Percentiles rank a stretch among this genome's conserved stretches.
These are phyloP conservation scores for Amia ocellicauda DNA, from an alignment of 2,113 vertebrate genomes.

Conservation along the genomic window DNA sequence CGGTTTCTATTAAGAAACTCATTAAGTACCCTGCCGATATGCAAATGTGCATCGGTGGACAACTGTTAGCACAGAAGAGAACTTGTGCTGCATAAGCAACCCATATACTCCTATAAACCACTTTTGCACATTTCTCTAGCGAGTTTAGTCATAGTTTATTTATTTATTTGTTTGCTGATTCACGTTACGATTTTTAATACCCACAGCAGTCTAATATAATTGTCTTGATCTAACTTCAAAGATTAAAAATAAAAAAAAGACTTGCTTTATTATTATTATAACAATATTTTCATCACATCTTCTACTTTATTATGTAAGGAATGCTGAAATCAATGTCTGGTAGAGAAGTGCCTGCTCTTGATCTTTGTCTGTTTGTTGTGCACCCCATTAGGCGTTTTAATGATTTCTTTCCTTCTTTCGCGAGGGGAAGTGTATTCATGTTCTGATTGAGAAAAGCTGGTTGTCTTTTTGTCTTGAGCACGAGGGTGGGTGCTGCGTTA, in stretches of 20 bases:
- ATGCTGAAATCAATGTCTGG: not conserved
- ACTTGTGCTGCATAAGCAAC: slow-evolving; percentile 4
- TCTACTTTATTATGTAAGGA: not conserved
- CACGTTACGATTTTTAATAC: no score
- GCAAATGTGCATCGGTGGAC: slow-evolving; percentile 11
- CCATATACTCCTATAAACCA: slow-evolving; percentile 5
- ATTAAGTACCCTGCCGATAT: slow-evolving; percentile 18
- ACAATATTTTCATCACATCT: not conserved
- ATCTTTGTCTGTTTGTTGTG: not conserved
- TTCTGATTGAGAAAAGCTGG: no score
- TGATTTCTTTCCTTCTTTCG: no score
- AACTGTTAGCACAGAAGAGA: not conserved
- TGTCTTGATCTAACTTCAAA: no score
- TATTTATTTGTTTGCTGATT: no score
- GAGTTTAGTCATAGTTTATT: no score
- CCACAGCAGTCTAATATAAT: no score
- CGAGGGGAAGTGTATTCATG: no score
- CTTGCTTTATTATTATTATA: no score
- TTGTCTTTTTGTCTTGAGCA: slow-evolving; percentile 49
- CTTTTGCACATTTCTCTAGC: not conserved
- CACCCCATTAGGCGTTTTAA: slow-evolving; percentile 5
- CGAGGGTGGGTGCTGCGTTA: slow-evolving; percentile 60
- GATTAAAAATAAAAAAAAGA: no score
- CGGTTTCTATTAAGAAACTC: slow-evolving; percentile 25
- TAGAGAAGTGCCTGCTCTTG: not conserved